Conservation (phyloP, 1,140 invertebrate genomes). For the Sitobion miscanthi region DNA sequence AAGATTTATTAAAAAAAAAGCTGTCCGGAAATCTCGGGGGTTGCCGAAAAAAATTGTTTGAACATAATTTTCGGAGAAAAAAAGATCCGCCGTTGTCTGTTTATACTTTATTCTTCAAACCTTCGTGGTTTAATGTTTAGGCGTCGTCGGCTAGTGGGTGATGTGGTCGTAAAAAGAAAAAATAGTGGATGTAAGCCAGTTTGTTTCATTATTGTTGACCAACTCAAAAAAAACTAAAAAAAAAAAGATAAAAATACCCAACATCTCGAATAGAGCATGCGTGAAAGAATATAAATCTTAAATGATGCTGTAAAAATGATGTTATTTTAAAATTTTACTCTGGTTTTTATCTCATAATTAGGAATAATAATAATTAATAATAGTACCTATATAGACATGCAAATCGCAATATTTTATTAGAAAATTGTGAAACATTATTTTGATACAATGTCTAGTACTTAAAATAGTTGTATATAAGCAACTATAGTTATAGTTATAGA, state of each 20-base stretch:
- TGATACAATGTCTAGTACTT: neutral
- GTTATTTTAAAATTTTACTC: neutral
- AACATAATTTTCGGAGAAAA: conserved; percentile 6
- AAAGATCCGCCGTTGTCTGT: neutral
- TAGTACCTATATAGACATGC: no score
- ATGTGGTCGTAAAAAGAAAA: neutral
- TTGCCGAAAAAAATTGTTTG: conserved; percentile 9
- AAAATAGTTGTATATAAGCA: neutral
- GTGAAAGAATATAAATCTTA: conserved; percentile 7
- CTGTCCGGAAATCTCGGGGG: neutral
- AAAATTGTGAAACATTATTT: neutral
- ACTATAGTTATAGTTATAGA: neutral
- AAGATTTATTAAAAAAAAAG: neutral
- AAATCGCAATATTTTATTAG: neutral
- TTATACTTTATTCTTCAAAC: neutral
- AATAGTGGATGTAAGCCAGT: neutral
- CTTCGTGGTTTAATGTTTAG: neutral
- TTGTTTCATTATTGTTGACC: neutral
- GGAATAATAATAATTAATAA: neutral
- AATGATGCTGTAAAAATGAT: neutral
- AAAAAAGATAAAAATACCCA: conserved; percentile 1
- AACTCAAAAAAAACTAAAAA: neutral
- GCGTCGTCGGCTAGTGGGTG: neutral
- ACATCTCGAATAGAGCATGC: neutral
- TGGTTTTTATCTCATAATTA: neutral